Base-by-base conservation (phyloP, 2,888 invertebrate species). In the Coenonympha glycerion region DNA sequence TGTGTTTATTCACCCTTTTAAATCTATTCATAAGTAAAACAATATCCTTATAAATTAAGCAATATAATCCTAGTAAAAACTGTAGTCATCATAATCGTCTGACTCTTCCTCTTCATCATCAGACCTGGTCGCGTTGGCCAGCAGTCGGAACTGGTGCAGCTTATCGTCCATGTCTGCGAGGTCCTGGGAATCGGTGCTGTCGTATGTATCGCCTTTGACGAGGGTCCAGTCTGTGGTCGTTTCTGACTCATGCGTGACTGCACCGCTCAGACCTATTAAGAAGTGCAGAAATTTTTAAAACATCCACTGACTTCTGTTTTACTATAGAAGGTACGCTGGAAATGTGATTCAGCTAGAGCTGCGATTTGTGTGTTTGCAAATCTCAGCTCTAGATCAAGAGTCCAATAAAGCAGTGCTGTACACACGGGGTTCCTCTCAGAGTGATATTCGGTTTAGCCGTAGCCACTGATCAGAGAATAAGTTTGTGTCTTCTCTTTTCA, bases 11-110 rank as follows among this genome's bases (percentile, higher is more conserved):
- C n/a, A n/a, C n/a, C n/a, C n/a, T n/a, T n/a, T n/a, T n/a, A n/a
- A n/a, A n/a, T n/a, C n/a, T 9, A 8, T 8, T 8, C 2, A 28
- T 3, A n/a, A 31, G 24, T 4, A 60, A 51, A 49, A 47, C 48
- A 46, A 58, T 48, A 39, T 53, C 47, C 50, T 58, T 57, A 60
- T 58, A 56, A 54, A 1, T 57, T 53, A 62, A n/a, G n/a, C n/a
- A n/a, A n/a, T 69, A 58, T 64, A 56, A 55, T 63, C 62, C 66
- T 73, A 84, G 67, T 86, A 82, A 49, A 77, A 75, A 62, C 66
- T 78, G 56, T 85, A 85, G 56, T 85, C 82, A 55, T 83, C 82
- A 56, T 83, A 77, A 55, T 79, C 82, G 16, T 81, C 86, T 11
- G 61, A 41, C 6, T 78, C 58, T 8, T 47, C 76, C 0, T 66